Evolutionary conservation across 1,140 invertebrate species (phyloP).

Genomic region (Copidosoma floridanum): DNA sequence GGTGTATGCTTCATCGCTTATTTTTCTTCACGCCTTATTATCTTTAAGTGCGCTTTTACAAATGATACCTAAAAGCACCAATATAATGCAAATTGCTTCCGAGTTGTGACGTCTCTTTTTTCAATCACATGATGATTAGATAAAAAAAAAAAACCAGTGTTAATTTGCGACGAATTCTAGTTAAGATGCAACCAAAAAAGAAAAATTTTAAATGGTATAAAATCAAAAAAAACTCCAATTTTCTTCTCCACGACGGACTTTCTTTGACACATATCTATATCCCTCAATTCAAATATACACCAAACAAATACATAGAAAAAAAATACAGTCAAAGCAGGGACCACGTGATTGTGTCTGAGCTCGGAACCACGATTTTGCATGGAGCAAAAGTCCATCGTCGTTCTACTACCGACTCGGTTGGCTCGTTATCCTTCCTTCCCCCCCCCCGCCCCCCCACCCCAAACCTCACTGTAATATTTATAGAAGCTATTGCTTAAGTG

Average conservation of each 20-base stretch:
- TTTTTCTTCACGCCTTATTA: background rate
- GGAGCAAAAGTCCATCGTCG: conserved; percentile 49
- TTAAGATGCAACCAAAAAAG: background rate
- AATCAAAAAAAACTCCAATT: conserved; percentile 2
- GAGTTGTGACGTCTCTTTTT: too few species aligned
- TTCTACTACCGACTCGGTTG: conserved; percentile 54
- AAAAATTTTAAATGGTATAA: too few species aligned
- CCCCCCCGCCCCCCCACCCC: too few species aligned
- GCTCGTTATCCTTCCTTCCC: background rate
- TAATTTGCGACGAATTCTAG: too few species aligned
- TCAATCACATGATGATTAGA: too few species aligned
- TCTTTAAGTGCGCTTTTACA: background rate
- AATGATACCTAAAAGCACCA: too few species aligned
- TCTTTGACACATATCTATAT: conserved; percentile 1
- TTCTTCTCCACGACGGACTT: conserved; percentile 5
- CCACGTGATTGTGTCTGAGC: conserved; percentile 60
- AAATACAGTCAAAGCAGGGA: conserved; percentile 56
- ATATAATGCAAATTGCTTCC: too few species aligned
- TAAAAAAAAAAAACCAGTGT: too few species aligned
- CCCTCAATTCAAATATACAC: conserved; percentile 8
- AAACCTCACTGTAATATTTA: too few species aligned
- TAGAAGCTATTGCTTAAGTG: too few species aligned
- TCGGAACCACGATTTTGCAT: conserved; percentile 56
- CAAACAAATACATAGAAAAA: conserved; percentile 2
- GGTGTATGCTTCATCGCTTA: conserved; percentile 2